Evolutionary conservation across 1,140 invertebrate species (phyloP).

Genomic region (Leptinotarsa texana): DNA sequence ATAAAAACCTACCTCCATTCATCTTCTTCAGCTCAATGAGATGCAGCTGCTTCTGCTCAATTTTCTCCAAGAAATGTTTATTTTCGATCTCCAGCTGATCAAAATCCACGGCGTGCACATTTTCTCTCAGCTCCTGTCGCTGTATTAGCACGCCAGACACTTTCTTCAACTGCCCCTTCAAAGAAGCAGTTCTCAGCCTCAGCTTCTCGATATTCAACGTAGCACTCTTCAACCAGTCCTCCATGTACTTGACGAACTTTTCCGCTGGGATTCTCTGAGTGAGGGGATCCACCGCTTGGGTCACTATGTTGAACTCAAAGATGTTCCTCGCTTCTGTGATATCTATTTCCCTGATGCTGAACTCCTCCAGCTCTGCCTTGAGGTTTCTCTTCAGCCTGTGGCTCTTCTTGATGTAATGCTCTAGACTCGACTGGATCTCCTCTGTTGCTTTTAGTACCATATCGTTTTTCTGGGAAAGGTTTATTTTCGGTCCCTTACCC

Average conservation of each 20-base stretch:
- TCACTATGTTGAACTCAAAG: conserved; percentile 54
- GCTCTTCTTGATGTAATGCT: conserved; percentile 39
- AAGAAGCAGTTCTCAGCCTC: conserved; percentile 51
- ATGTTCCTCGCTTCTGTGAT: conserved; percentile 44
- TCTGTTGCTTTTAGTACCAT: conserved; percentile 47
- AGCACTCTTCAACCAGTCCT: conserved; percentile 54
- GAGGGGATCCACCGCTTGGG: conserved; percentile 48
- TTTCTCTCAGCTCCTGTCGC: conserved; percentile 54
- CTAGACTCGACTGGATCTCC: conserved; percentile 39
- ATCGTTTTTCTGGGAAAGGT: conserved; percentile 47
- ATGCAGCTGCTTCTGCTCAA: conserved; percentile 52
- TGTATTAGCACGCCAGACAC: conserved; percentile 49
- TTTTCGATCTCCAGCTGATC: conserved; percentile 58
- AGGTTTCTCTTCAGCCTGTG: conserved; percentile 44
- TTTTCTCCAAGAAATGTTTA: conserved; percentile 52
- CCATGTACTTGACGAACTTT: conserved; percentile 56
- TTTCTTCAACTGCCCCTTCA: conserved; percentile 51
- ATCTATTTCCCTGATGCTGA: conserved; percentile 44
- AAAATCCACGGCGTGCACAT: conserved; percentile 57
- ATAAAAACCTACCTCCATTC: conserved; percentile 40
- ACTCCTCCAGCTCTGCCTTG: conserved; percentile 53
- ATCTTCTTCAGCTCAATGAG: conserved; percentile 55
- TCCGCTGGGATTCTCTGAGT: conserved; percentile 57
- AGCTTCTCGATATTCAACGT: conserved; percentile 54
- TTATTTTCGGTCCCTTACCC: conserved; percentile 42